Base-by-base conservation (phyloP, 2,888 invertebrate genomes). In the Hyppa rectilinea region DNA sequence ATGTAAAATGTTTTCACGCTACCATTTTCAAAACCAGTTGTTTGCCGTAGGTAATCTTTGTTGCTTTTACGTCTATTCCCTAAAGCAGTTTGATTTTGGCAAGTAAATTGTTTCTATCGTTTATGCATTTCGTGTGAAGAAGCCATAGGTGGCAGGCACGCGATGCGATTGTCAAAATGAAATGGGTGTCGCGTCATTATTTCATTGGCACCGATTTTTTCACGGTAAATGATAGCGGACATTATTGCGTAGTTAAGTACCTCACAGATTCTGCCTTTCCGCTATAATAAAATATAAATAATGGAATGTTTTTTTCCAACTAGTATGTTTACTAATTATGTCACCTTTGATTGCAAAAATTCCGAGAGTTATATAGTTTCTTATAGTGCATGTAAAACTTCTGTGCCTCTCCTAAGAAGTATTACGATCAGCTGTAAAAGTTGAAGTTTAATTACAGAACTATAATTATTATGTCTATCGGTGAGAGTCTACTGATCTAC, bases 111-210 rank as follows among this genome's bases (percentile, higher is more conserved):
- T 88, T 89, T 87, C 75, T 83, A 86, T 87, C 85, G 85, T 90
- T 89, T 84, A 88, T 90, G 89, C 91, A 90, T 91, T 88, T 81
- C 90, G 90, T 90, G 91, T 90, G 89, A 88, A 90, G 88, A 78
- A 88, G 86, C 89, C 82, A 91, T 92, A 88, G 86, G 78, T 84
- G 84, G 75, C 31, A 56, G 63, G 81, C 93, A 93, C 93, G 93
- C 93, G 91, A 93, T 87, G 75, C 80, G 82, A 83, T 86, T 87
- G 84, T 78, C 82, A 80, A 85, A 89, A 89, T 87, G 77, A 85
- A 89, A 88, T 86, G 83, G 85, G 81, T 88, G 85, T 85, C 81
- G 81, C 82, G 72, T 80, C 76, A 80, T 83, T 75, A 83, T 73
- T 82, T 72, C 62, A 67, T 60, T 59, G 74, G 36, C 60, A 62